Evolutionary conservation across 1,140 invertebrate genomes (phyloP), one percentile per base, ranked within the genome.

Genomic region (Triops cancriformis): DNA sequence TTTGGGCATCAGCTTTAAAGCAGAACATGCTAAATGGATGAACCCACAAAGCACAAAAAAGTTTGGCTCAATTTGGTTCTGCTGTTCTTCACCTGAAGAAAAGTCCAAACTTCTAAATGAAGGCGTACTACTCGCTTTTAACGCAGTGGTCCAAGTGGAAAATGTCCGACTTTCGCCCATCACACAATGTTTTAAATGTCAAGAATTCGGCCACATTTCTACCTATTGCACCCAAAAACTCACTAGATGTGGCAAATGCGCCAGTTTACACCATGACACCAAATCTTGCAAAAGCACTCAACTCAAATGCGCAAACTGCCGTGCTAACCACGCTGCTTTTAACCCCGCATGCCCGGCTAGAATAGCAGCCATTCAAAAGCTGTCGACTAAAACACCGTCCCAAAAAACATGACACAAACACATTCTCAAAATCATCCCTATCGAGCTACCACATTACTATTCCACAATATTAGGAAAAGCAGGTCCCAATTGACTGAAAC

Each of bases 261-360:
- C 74, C 1, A 11, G 10, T 45, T 6, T n/a, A 12, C 10, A 75
- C 2, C 74, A 75, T n/a, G 74, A 75, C 6, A 26, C 74, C n/a
- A 75, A 31, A 42, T 37, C 74, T 7, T 75, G 74, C 42, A 18
- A 1, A 26, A 37, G 28, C n/a, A 26, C 28, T 18, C n/a, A 1
- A 75, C 43, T 1, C 43, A 75, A 75, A 75, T 75, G 74, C n/a
- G 23, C 31, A n/a, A 75, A 75, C 74, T 75, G 74, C 74, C n/a
- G 42, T n/a, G 74, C 10, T n/a, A 42, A 75, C 6, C 74, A 75
- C 4, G 28, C n/a, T 1, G 23, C 74, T 10, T 75, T 37, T 27
- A n/a, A 1, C 23, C n/a, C 11, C 74, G 28, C 1, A 31, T 75
- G 74, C 74, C 74, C 74, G n/a, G 42, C 0, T 7, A 26, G 74